Conservation (phyloP, 2,888 invertebrate genomes). For the Cryptosula pallasiana region DNA sequence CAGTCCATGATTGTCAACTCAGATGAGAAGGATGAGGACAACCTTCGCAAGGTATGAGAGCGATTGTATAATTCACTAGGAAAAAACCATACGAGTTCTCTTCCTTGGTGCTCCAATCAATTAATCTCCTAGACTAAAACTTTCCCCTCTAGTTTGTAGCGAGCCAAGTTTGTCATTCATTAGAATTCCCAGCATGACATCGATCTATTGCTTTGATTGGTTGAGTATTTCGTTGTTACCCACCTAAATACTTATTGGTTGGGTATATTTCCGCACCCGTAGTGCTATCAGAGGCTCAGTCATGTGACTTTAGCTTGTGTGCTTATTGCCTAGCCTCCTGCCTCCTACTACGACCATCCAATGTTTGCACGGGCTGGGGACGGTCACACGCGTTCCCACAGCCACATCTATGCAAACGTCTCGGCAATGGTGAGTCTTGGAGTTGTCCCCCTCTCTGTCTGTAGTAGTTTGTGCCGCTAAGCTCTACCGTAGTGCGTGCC, state of each 20-base stretch:
- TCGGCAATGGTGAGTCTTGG: slow-evolving; percentile 11
- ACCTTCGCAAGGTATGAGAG: neutral
- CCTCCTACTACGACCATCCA: slow-evolving; percentile 24
- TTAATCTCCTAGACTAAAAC: no score
- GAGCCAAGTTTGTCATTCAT: no score
- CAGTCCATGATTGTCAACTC: slow-evolving; percentile 9
- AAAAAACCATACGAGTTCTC: no score
- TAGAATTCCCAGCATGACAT: no score
- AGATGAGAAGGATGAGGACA: slow-evolving; percentile 10
- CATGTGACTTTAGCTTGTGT: neutral
- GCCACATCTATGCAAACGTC: slow-evolving; percentile 14
- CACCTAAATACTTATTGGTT: no score
- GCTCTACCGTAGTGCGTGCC: neutral
- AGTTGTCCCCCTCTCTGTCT: neutral
- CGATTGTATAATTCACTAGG: no score
- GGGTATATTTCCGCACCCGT: no score
- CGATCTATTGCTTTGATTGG: no score
- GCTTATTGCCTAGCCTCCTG: neutral
- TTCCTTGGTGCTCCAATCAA: no score
- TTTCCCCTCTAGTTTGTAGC: no score
- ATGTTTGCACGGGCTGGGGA: slow-evolving; percentile 8
- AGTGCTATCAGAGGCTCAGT: no score
- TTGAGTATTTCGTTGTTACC: no score
- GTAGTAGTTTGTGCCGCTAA: neutral
- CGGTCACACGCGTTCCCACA: neutral